phyloP scores from a whole-genome alignment of 1,140 invertebrate genomes.

The Caenorhabditis brenneri region DNA sequence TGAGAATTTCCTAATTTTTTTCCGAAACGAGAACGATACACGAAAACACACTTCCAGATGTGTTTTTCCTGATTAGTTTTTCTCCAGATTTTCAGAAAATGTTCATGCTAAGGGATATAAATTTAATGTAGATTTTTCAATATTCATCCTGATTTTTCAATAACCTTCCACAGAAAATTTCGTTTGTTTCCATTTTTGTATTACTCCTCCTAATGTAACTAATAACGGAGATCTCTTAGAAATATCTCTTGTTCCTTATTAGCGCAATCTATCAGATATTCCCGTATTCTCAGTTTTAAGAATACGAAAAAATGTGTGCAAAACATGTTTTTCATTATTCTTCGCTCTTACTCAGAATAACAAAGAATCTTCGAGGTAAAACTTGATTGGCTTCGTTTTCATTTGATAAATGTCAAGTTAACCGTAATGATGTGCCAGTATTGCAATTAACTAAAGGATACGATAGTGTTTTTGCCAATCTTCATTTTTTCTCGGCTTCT shows the following conservation, averaged over 20 bases:
- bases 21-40: too few relatives aligned
- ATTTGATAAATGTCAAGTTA: slow-evolving; percentile 10
- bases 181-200: too few relatives aligned
- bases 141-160: too few relatives aligned
- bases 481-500: background rate
- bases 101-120: too few relatives aligned
- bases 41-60: too few relatives aligned
- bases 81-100: too few relatives aligned
- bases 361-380: background rate
- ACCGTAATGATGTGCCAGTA: background rate
- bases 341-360: background rate
- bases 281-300: background rate
- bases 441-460: background rate
- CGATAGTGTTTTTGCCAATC: background rate
- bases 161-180: too few relatives aligned
- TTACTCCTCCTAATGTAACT: too few relatives aligned
- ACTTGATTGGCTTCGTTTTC: slow-evolving; percentile 25
- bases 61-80: too few relatives aligned
- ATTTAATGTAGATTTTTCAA: too few relatives aligned
- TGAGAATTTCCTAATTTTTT: background rate
- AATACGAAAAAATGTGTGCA: background rate
- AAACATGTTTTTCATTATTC: slow-evolving; percentile 8
- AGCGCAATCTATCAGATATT: background rate
- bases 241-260: background rate
- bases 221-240: too few relatives aligned